A percentile compares a stretch with the other conserved stretches of the same genome.
phyloP scores from a whole-genome alignment of 2,888 invertebrate genomes.

The Branchellion lobata region DNA sequence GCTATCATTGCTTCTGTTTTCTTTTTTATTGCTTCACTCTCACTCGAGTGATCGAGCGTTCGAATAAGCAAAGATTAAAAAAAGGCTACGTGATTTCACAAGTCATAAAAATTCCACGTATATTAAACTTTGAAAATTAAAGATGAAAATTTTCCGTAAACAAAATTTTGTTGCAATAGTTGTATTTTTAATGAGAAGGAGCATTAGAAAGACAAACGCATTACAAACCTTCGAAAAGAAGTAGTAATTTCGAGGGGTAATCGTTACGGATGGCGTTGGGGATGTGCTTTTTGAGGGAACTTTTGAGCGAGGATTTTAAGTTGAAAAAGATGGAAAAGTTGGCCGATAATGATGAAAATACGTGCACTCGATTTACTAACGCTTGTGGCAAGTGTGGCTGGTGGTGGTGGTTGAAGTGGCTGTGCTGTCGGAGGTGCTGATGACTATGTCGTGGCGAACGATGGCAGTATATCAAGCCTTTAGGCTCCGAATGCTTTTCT shows the following conservation, averaged over 20 bases:
- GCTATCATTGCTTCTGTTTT: too few species aligned
- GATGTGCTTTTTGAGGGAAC: background rate
- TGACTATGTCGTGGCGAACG: background rate
- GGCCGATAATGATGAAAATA: background rate
- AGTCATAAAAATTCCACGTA: too few species aligned
- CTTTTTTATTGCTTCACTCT: too few species aligned
- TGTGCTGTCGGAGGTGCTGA: background rate
- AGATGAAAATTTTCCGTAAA: too few species aligned
- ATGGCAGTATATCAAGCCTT: slow-evolving; percentile 8
- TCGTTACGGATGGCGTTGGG: background rate
- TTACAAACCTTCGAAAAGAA: slow-evolving; percentile 13
- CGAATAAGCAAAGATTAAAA: too few species aligned
- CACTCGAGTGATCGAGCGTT: too few species aligned
- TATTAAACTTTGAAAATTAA: too few species aligned
- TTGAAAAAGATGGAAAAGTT: slow-evolving; percentile 13
- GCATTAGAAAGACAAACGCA: too few species aligned
- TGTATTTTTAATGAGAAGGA: too few species aligned
- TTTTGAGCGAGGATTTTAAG: background rate
- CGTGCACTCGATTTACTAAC: background rate
- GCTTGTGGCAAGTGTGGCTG: background rate
- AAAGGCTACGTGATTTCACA: too few species aligned
- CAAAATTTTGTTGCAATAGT: too few species aligned
- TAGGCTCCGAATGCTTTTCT: slow-evolving; percentile 3
- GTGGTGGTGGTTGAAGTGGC: background rate
- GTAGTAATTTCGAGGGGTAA: background rate